A percentile compares a stretch with the other conserved stretches of the same genome.
phyloP scores from a whole-genome alignment of 1,140 invertebrate genomes.

The Myzus persicae region DNA sequence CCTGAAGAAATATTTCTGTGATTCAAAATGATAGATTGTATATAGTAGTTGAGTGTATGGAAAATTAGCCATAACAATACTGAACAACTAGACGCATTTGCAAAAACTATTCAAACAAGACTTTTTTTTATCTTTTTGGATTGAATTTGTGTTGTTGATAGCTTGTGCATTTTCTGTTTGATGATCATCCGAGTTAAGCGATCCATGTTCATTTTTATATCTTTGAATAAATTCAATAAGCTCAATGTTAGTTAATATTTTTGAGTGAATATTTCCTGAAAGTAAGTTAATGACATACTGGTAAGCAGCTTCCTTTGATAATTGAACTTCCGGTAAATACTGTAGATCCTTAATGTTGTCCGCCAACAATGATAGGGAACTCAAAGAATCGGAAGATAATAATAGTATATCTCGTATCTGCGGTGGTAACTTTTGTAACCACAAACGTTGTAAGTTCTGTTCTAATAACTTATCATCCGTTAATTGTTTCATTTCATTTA shows the following conservation, averaged over 20 bases:
- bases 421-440: background rate
- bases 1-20: background rate
- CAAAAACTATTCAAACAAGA: background rate
- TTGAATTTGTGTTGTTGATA: background rate
- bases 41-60: background rate
- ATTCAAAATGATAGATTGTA: background rate
- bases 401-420: background rate
- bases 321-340: background rate
- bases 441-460: background rate
- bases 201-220: background rate
- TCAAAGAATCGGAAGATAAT: background rate
- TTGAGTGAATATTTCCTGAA: background rate
- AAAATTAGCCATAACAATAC: background rate
- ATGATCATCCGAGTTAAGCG: background rate
- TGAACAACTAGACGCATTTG: background rate
- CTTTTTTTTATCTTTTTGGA: background rate
- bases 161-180: background rate
- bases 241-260: background rate
- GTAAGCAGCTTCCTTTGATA: background rate
- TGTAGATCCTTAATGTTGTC: background rate
- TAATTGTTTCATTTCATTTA: constrained; percentile 2
- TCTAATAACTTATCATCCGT: background rate
- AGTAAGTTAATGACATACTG: background rate
- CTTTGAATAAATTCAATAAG: background rate
- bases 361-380: background rate